Percentiles rank a stretch among this genome's conserved stretches.
phyloP scores from a whole-genome alignment of 2,797 vertebrate species.

The Enteromius thamalakanensis region DNA sequence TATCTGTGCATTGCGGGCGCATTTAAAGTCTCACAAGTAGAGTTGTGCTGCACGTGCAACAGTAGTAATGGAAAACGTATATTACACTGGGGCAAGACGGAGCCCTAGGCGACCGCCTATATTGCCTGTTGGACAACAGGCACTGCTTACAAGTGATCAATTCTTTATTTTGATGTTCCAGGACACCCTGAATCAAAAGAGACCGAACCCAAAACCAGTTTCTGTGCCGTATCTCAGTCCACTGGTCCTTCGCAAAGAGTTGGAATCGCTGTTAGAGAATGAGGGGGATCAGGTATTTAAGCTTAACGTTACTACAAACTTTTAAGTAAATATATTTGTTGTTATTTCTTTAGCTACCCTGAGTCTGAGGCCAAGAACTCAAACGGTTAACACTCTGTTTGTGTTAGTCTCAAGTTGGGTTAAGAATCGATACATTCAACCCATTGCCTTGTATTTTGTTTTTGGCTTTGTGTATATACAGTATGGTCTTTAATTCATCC shows the following conservation, averaged over 20 bases:
- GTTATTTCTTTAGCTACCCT: background rate
- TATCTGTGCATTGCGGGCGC: too few species aligned
- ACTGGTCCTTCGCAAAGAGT: slow-evolving; percentile 94
- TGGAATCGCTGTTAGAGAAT: slow-evolving; percentile 95
- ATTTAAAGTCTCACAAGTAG: too few species aligned
- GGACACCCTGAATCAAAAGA: slow-evolving; percentile 85
- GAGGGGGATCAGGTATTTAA: slow-evolving; percentile 90
- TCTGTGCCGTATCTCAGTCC: slow-evolving; percentile 97
- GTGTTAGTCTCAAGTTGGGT: background rate
- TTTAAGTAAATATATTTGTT: background rate
- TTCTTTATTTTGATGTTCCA: slow-evolving; percentile 62
- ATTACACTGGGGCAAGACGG: too few species aligned
- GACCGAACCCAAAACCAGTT: slow-evolving; percentile 88
- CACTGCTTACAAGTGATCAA: background rate
- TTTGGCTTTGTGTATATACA: background rate
- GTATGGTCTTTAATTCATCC: background rate
- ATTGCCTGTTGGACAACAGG: too few species aligned
- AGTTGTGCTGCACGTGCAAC: too few species aligned
- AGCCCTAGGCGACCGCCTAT: too few species aligned
- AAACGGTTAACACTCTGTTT: background rate
- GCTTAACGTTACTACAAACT: background rate
- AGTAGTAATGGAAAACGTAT: too few species aligned
- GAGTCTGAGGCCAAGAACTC: background rate
- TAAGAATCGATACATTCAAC: too few species aligned
- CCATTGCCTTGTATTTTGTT: slow-evolving; percentile 4